Evolutionary conservation across 2,113 vertebrate species (phyloP), one percentile per base, ranked within the genome.

Genomic region (Paralichthys olivaceus): DNA sequence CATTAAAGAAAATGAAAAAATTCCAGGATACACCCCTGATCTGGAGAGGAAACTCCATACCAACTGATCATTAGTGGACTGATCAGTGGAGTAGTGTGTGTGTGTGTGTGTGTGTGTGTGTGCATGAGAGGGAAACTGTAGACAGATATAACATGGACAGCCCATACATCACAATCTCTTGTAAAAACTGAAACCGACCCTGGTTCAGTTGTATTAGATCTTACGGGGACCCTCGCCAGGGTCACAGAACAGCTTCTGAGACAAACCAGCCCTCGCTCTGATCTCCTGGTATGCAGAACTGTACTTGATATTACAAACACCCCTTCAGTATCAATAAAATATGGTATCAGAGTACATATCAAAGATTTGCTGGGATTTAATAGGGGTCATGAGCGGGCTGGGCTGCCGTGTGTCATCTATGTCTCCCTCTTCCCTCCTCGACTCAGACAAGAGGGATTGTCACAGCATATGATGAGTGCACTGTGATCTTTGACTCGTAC

Each of bases 281-380:
- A 93, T 87, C 84, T 92, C 63, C 84, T 88, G 89, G 88, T 89
- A 93, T 90, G 87, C 84, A 89, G 81, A 87, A 85, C 82, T 84
- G 77, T 59, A 90, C 79, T 61, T 81, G 77, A 91, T 86, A 90
- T 87, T 72, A 73, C 22, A 49, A 85, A 84, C 72, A 61, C 72
- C 79, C 77, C 75, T 86, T 79, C 73, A 79, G 83, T 86, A 87
- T 87, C 85, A 90, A 91, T 90, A 90, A 88, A 91, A 87, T 83
- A 78, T 59, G 19, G 79, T 91, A 90, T 91, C 90, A 84, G 77
- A 89, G 82, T 86, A 86, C 89, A 86, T 90, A 87, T 89, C 78
- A 90, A 86, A 90, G 85, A 84, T 88, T 85, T 82, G 51, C 71
- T 72, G 1, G 15, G 70, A 81, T 89, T 92, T 90, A 90, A 86